Percentiles rank a stretch among this genome's conserved stretches.
Evolutionary conservation across 2,797 vertebrate species (phyloP).

Genomic region (Nasua narica): DNA sequence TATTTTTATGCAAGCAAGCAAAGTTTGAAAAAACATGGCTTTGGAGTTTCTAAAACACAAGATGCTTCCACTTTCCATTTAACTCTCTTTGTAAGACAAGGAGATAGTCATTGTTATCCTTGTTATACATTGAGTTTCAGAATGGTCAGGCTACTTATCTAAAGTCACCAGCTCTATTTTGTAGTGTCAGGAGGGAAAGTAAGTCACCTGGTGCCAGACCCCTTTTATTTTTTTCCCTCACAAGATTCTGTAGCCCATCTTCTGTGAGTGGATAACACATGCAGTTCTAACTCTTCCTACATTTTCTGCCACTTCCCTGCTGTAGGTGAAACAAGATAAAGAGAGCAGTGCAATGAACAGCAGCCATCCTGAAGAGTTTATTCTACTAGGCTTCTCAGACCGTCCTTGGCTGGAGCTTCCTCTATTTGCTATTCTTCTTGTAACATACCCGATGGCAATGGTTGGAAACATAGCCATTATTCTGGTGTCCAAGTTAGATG

Average conservation of each 20-base stretch:
- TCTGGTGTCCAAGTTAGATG: not conserved
- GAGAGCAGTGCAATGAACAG: not conserved
- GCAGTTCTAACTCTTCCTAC: not conserved
- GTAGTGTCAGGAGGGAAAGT: not conserved
- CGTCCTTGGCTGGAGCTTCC: not conserved
- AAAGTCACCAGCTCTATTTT: not conserved
- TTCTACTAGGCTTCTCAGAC: not conserved
- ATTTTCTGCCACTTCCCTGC: not conserved
- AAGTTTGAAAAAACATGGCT: not conserved
- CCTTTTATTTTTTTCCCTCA: not conserved
- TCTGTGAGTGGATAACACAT: not conserved
- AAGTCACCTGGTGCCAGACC: not conserved
- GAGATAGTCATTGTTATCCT: not conserved
- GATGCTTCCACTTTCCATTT: no score
- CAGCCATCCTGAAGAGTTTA: not conserved
- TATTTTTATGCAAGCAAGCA: not conserved
- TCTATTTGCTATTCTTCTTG: not conserved
- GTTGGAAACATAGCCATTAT: conserved; percentile 50
- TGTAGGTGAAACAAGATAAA: not conserved
- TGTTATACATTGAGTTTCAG: not conserved
- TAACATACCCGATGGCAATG: not conserved
- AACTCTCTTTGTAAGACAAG: not conserved
- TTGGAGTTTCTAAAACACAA: not conserved
- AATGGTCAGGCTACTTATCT: not conserved
- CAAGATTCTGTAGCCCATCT: not conserved